Base-by-base conservation (phyloP, 2,797 vertebrate species). In the Sebastes melanostomus region DNA sequence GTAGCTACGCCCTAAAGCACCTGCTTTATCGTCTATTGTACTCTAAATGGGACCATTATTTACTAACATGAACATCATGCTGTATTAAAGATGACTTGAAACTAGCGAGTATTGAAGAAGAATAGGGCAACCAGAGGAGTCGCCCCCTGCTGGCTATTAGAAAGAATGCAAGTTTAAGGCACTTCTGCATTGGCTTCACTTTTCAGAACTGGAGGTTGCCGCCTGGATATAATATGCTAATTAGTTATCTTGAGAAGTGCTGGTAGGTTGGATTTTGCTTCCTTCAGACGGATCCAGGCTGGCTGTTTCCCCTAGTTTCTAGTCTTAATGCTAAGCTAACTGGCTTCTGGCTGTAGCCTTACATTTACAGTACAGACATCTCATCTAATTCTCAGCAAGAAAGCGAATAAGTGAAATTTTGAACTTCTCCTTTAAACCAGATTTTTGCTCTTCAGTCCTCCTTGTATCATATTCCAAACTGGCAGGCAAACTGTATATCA, bases 401-500 rank as follows among this genome's bases (percentile, higher is more conserved):
- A n/a, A 52, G 24, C 2, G 0, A 77, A 75, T 42, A 58, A 38
- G 16, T 3, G 2, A 81, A 72, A 71, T n/a, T 5, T 58, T 4
- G 12, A 66, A 42, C 55, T 38, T 4, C 71, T 71, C 58, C 18
- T 63, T 61, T 42, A 46, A 75, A 79, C 46, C 24, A 1, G 18
- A 36, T 59, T 55, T 24, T 54, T 66, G 25, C 30, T 74, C 72
- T 71, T 36, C 25, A 56, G 5, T 61, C 56, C 62, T 82, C 46
- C 75, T 81, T 86, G 78, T 90, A 86, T 88, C 54, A 85, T 88
- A 86, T 62, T 68, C 72, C 69, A 81, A 69, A 76, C 67, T 42
- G 72, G 81, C 81, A 70, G 86, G 73, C 75, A 74, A 77, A 87
- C 72, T 84, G 83, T 87, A 81, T 80, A 86, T 89, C 79, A 75